These are phyloP conservation scores for Timandra comae DNA, from an alignment of 2,888 invertebrate species.

Conservation along the genomic window DNA sequence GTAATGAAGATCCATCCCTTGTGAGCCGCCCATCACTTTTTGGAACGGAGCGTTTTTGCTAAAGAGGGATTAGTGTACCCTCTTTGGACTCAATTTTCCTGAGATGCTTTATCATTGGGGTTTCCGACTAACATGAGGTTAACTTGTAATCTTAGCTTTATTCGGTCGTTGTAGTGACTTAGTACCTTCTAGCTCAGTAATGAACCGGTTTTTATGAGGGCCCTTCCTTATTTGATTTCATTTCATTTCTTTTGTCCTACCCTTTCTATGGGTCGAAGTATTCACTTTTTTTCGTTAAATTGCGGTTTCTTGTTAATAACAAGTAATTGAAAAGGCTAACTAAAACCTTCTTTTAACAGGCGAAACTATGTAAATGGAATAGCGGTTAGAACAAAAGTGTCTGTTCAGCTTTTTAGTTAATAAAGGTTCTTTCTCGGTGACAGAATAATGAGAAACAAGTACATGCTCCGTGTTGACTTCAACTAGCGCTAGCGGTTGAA, in stretches of 20 bases:
- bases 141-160: conserved; percentile 77
- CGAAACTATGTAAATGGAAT: too few species aligned
- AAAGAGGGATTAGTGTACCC: conserved; percentile 76
- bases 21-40: conserved; percentile 74
- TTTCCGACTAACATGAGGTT: conserved; percentile 74
- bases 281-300: background rate
- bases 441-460: conserved; percentile 14
- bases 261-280: conserved; percentile 15
- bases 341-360: too few species aligned
- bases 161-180: conserved; percentile 67
- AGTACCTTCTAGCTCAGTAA: conserved; percentile 63
- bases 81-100: conserved; percentile 68
- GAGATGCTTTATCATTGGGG: conserved; percentile 76
- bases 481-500: too few species aligned
- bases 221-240: conserved; percentile 52
- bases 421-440: conserved; percentile 3
- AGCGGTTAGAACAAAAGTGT: too few species aligned
- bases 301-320: too few species aligned
- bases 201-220: conserved; percentile 62
- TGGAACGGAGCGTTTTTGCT: conserved; percentile 76
- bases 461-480: conserved; percentile 3
- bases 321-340: too few species aligned
- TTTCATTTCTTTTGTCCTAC: conserved; percentile 21
- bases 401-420: too few species aligned
- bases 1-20: conserved; percentile 73